phyloP scores from a whole-genome alignment of 2,888 invertebrate genomes.

The Oxycera nigricornis region DNA sequence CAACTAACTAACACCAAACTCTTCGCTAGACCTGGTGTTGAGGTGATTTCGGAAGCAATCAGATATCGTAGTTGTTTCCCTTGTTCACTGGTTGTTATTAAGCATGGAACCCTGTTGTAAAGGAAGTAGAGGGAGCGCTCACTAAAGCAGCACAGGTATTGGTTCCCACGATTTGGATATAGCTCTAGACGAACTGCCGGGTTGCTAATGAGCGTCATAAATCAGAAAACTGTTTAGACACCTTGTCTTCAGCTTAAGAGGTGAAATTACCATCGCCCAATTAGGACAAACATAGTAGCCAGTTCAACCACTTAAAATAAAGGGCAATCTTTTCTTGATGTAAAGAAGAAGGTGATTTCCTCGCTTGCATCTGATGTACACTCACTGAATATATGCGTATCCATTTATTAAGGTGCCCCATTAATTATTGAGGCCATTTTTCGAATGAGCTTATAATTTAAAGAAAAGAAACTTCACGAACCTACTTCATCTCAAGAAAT shows the following conservation, averaged over 20 bases:
- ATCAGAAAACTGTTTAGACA: conserved; percentile 32
- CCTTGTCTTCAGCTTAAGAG: conserved; percentile 5
- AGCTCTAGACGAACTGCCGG: background rate
- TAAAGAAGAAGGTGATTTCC: too few relatives aligned
- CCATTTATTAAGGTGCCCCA: too few relatives aligned
- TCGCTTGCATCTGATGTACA: too few relatives aligned
- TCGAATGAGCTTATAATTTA: too few relatives aligned
- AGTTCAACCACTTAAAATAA: background rate
- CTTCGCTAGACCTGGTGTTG: background rate
- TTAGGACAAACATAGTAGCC: background rate
- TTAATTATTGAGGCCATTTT: too few relatives aligned
- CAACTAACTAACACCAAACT: background rate
- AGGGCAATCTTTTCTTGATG: background rate
- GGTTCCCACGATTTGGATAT: conserved; percentile 11
- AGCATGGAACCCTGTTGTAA: background rate
- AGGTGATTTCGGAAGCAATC: background rate
- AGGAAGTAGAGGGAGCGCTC: background rate
- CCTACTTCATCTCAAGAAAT: too few relatives aligned
- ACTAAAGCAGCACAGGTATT: background rate
- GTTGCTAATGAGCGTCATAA: conserved; percentile 33
- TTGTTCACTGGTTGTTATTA: background rate
- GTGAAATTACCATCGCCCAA: background rate
- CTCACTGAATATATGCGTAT: too few relatives aligned
- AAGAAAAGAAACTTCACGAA: too few relatives aligned
- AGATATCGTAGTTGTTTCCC: background rate